Conservation (phyloP, 2,113 vertebrate species). For the Butastur rufipennis region DNA sequence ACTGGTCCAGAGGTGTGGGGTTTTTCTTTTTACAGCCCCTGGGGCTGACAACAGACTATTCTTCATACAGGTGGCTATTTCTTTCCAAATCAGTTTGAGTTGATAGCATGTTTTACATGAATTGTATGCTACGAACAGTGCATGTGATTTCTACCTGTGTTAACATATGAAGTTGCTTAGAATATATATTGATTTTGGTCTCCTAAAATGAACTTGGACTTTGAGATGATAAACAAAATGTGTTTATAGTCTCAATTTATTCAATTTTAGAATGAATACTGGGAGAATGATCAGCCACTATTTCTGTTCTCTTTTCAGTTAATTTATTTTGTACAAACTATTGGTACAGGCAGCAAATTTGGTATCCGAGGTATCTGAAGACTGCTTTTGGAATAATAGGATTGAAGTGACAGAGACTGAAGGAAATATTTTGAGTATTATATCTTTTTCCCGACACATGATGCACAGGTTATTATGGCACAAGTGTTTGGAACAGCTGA, state of each 20-base stretch:
- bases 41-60: background rate
- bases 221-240: background rate
- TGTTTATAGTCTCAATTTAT: background rate
- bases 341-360: background rate
- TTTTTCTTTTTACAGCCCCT: background rate
- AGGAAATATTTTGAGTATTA: constrained; percentile 48
- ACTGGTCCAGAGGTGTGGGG: background rate
- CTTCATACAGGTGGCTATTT: background rate
- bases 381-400: background rate
- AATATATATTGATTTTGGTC: background rate
- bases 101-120: background rate
- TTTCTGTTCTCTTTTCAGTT: background rate
- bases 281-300: background rate
- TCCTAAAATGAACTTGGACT: background rate
- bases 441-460: background rate
- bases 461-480: background rate
- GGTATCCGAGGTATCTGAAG: background rate
- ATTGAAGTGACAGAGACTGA: background rate
- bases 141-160: background rate
- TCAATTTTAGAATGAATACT: background rate
- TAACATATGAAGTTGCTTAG: background rate
- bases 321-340: background rate
- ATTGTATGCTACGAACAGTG: background rate
- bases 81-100: background rate
- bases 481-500: constrained; percentile 24